These are phyloP conservation scores for Macrobrachium nipponense DNA, from an alignment of 1,140 invertebrate genomes.

Conservation along the genomic window DNA sequence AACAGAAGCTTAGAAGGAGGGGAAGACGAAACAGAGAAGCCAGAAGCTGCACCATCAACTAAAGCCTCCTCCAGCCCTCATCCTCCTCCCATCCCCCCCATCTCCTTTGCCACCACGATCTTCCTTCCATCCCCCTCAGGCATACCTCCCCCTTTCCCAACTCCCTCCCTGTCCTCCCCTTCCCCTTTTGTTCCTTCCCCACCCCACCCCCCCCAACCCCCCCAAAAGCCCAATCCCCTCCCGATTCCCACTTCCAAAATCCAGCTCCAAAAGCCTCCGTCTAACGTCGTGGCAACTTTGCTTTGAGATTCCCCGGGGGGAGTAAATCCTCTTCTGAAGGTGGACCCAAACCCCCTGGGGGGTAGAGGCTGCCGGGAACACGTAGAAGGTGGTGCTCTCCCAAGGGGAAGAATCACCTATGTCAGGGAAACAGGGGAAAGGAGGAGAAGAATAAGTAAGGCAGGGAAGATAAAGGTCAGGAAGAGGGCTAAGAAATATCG, in stretches of 20 bases:
- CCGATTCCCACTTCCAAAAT: slow-evolving; percentile 20
- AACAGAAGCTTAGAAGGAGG: background rate
- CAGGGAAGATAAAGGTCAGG: background rate
- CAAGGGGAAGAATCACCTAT: background rate
- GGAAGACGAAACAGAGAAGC: no score
- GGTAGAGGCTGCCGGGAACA: slow-evolving; percentile 28
- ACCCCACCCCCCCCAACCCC: background rate
- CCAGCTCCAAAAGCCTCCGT: slow-evolving; percentile 40
- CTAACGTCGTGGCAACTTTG: slow-evolving; percentile 43
- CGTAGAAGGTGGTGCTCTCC: slow-evolving; percentile 39
- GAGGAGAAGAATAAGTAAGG: slow-evolving; percentile 1
- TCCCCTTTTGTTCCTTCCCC: background rate
- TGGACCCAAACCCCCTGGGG: slow-evolving; percentile 29
- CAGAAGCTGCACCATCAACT: background rate
- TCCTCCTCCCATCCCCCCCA: background rate
- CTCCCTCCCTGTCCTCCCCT: background rate
- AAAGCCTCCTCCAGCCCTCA: background rate
- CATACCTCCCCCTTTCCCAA: background rate
- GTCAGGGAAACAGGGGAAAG: background rate
- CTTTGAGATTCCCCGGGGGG: slow-evolving; percentile 41
- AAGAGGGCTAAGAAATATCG: slow-evolving; percentile 1
- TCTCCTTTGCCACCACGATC: background rate
- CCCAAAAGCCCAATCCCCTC: background rate
- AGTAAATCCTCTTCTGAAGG: slow-evolving; percentile 51
- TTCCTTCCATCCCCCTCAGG: slow-evolving; percentile 8